Evolutionary conservation across 2,888 invertebrate species (phyloP), one percentile per base, ranked within the genome.

Genomic region (Trichopoda pennipes): DNA sequence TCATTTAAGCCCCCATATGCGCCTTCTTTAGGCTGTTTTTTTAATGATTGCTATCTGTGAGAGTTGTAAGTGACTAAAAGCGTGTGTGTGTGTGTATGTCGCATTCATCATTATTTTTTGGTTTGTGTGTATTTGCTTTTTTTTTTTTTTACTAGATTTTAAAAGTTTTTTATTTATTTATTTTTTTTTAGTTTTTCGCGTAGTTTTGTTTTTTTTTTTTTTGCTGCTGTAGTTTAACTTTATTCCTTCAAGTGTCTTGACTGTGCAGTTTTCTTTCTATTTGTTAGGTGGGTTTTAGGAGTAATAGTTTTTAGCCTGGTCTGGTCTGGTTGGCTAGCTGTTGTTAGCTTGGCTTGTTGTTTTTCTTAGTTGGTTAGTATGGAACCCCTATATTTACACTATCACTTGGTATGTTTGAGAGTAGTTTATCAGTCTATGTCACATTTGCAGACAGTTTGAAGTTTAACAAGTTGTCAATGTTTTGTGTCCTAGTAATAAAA

Each of bases 351-450:
- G 2, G 32, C 8, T 42, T 61, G 44, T 72, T 51, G 28, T 17
- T 58, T 68, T 23, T 61, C 12, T 51, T 17, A 61, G 68, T 42
- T 76, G 68, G 55, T 69, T 69, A 63, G 61, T 53, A 61, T 73
- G 53, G 73, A 73, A 79, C 79, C 79, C 79, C 73, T 79, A 79
- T 79, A 73, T 73, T 68, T 73, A 55, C 55, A 68, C 79, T 68
- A 79, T 79, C 79, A 79, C 58, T 77, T 78, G 74, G 60, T 70
- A 75, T 81, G 81, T 78, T 78, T 81, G 66, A 69, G 80, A 84
- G 81, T 87, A 85, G 86, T 88, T 88, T 88, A 87, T 88, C 87
- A 87, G 86, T 86, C 86, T 85, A 84, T 88, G 88, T 88, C 87
- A 85, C 87, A 85, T 87, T 85, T 85, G 85, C 85, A 86, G 87